Evolutionary conservation across 2,888 invertebrate genomes (phyloP).

Genomic region (Hypena proboscidalis): DNA sequence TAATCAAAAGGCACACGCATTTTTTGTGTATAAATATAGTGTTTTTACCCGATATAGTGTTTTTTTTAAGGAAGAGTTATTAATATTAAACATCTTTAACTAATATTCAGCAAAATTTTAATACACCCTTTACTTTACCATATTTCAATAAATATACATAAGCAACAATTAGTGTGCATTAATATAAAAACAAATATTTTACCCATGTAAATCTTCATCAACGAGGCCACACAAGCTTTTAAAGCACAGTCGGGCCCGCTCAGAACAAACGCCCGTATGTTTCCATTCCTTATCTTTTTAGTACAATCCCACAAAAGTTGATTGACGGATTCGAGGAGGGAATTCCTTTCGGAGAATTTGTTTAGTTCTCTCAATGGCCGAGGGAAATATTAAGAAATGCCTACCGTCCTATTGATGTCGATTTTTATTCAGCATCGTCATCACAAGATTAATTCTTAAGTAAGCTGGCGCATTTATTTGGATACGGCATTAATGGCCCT

Average conservation of each 20-base stretch:
- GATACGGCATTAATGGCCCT: slow-evolving; percentile 37
- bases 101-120: too few relatives aligned
- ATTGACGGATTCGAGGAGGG: slow-evolving; percentile 70
- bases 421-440: slow-evolving; percentile 50
- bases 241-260: background rate
- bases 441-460: slow-evolving; percentile 53
- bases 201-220: too few relatives aligned
- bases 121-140: too few relatives aligned
- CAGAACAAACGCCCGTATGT: slow-evolving; percentile 25
- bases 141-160: too few relatives aligned
- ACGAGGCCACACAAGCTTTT: background rate
- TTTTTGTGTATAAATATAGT: too few relatives aligned
- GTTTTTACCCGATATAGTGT: too few relatives aligned
- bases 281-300: slow-evolving; percentile 57
- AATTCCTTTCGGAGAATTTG: slow-evolving; percentile 72
- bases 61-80: too few relatives aligned
- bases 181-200: too few relatives aligned
- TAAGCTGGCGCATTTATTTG: slow-evolving; percentile 39
- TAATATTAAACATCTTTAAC: too few relatives aligned
- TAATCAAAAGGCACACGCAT: too few relatives aligned
- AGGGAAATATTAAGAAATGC: slow-evolving; percentile 66
- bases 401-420: slow-evolving; percentile 52
- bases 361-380: slow-evolving; percentile 65
- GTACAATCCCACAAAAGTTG: slow-evolving; percentile 70
- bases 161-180: too few relatives aligned